Evolutionary conservation across 1,140 invertebrate genomes (phyloP).

Genomic region (Megalonaias nervosa): DNA sequence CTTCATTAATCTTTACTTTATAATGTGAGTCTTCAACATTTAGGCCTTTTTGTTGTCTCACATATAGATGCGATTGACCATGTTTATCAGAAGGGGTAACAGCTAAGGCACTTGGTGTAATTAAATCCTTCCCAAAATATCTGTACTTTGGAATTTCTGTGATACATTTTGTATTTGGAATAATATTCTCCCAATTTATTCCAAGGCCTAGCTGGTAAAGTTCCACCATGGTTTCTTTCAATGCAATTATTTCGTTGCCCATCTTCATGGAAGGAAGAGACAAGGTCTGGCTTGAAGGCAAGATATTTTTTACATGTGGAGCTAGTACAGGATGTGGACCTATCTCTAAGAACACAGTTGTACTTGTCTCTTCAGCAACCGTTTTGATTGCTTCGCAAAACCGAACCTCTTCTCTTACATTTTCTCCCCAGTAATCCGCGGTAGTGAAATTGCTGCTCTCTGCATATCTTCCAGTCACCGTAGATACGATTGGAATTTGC

Average conservation of each 20-base stretch:
- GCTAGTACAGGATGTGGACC: slow-evolving; percentile 36
- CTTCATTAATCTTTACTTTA: slow-evolving; percentile 6
- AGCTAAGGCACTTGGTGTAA: slow-evolving; percentile 1
- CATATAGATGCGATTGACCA: not conserved
- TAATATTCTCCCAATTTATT: slow-evolving; percentile 35
- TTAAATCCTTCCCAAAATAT: not conserved
- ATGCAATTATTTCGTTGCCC: slow-evolving; percentile 14
- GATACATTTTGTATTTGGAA: not conserved
- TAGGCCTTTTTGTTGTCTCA: not conserved
- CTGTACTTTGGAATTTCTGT: slow-evolving; percentile 17
- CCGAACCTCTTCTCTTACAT: slow-evolving; percentile 34
- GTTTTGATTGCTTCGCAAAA: slow-evolving; percentile 26
- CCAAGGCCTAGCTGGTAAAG: slow-evolving; percentile 37
- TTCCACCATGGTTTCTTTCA: slow-evolving; percentile 17
- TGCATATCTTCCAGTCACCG: slow-evolving; percentile 23
- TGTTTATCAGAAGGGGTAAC: not conserved
- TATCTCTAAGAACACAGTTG: slow-evolving; percentile 38
- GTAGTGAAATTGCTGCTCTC: slow-evolving; percentile 3
- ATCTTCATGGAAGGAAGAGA: slow-evolving; percentile 28
- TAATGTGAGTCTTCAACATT: not conserved
- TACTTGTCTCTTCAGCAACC: not conserved
- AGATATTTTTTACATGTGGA: slow-evolving; percentile 27
- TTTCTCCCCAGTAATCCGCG: slow-evolving; percentile 33
- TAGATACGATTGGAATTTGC: slow-evolving; percentile 22
- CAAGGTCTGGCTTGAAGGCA: slow-evolving; percentile 4